phyloP scores from a whole-genome alignment of 2,888 invertebrate species.

The Andrena minutula region DNA sequence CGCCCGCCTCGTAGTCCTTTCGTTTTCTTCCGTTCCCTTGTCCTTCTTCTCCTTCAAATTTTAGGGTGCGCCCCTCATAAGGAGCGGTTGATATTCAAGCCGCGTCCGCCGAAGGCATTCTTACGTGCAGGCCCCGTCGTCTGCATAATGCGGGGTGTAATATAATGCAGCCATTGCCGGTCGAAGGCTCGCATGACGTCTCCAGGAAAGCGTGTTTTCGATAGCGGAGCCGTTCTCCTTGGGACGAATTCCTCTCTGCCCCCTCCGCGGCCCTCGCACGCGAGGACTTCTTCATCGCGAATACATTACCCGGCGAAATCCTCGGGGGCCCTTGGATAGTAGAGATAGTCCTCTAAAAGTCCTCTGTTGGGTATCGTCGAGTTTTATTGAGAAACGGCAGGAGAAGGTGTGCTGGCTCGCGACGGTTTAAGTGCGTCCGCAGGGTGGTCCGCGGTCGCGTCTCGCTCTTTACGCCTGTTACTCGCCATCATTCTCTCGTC shows the following conservation, averaged over 20 bases:
- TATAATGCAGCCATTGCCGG: constrained; percentile 66
- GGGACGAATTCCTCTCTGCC: constrained; percentile 48
- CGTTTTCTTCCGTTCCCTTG: constrained; percentile 47
- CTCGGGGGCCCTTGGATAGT: not conserved
- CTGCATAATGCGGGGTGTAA: constrained; percentile 67
- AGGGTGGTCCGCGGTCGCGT: constrained; percentile 34
- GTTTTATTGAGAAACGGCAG: not conserved
- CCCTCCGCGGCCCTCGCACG: not conserved
- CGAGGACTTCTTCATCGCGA: not conserved
- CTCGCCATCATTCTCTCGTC: constrained; percentile 41
- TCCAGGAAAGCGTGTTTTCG: constrained; percentile 56
- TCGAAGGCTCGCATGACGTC: constrained; percentile 52
- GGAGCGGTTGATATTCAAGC: constrained; percentile 62
- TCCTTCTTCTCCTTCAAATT: constrained; percentile 39
- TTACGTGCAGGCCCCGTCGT: constrained; percentile 49
- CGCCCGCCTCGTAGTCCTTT: constrained; percentile 39
- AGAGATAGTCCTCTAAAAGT: not conserved
- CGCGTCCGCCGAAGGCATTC: constrained; percentile 59
- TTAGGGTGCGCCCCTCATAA: constrained; percentile 66
- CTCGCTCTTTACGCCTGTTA: constrained; percentile 10
- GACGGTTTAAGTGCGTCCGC: not conserved
- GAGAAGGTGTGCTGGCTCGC: too few species aligned
- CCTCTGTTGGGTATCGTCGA: not conserved
- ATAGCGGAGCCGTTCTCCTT: constrained; percentile 57
- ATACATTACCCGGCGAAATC: constrained; percentile 4